Base-by-base conservation (phyloP, 2,888 invertebrate species). In the Agonopterix subpropinquella region DNA sequence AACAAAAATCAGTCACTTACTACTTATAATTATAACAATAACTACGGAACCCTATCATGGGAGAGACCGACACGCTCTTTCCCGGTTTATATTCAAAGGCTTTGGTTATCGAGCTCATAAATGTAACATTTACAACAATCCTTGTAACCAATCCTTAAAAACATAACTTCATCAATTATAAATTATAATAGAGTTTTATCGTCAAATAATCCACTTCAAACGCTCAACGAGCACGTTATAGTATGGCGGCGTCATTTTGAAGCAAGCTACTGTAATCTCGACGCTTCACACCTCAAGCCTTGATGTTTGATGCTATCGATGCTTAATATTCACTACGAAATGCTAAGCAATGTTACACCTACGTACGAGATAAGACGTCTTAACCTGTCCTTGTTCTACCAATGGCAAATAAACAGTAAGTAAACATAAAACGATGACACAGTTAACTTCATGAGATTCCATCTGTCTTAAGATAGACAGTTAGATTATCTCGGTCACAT, bases 401-500 rank as follows among this genome's bases (percentile, higher is more conserved):
- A 42, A 13, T 42, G 42, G 15, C 11, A 7, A 42, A 15, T 11
- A 42, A 42, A 42, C 13, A 42, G 42, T 13, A 42, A 15, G 15
- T 13, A 42, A 13, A 13, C 9, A 42, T 13, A 42, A 54, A 52
- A 48, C 43, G 41, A 49, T 15, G 15, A 37, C 13, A 37, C 4
- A 39, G n/a, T 15, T 28, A 43, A 47, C 44, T 47, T 48, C 44
- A 45, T 41, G 10, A 51, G 43, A 47, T 50, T 43, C 43, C 48
- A 49, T 46, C 50, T 55, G 59, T 52, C 55, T 52, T 47, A 58
- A 66, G 58, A 70, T 66, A 57, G 55, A 62, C 56, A 62, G 58
- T 67, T 61, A 67, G 67, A 73, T 71, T 62, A 73, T 77, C 74
- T 70, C 67, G 59, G 66, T 65, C 65, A 70, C 71, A 73, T 68